Evolutionary conservation across 2,888 invertebrate genomes (phyloP).

Genomic region (Tipula unca): DNA sequence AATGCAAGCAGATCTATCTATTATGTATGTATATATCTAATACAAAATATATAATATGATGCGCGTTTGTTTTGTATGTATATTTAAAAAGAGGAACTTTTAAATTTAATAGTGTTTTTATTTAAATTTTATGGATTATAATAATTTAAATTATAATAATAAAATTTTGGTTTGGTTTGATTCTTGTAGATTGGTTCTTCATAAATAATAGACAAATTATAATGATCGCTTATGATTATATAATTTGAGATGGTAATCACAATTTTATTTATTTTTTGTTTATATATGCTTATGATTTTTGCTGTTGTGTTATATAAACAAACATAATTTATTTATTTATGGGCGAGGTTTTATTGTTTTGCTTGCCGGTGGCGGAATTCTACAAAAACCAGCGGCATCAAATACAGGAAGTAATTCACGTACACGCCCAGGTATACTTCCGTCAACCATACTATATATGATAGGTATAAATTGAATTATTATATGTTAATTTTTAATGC

Average conservation of each 20-base stretch:
- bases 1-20: too few species aligned
- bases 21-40: too few species aligned
- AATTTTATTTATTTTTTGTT: neutral
- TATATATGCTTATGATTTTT: too few species aligned
- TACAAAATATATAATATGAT: neutral
- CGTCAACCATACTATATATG: constrained; percentile 52
- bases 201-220: neutral
- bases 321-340: constrained; percentile 22
- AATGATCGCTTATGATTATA: neutral
- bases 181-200: neutral
- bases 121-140: neutral
- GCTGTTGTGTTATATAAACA: neutral
- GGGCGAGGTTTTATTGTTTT: constrained; percentile 58
- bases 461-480: neutral
- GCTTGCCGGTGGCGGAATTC: constrained; percentile 72
- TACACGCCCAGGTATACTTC: constrained; percentile 59
- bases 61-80: neutral
- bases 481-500: neutral
- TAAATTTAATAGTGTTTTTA: neutral
- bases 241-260: neutral
- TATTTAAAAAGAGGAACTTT: neutral
- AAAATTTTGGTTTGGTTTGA: neutral
- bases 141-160: neutral
- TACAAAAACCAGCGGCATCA: constrained; percentile 76
- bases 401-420: constrained; percentile 71